A percentile compares a stretch with the other conserved stretches of the same genome.
Evolutionary conservation across 2,113 vertebrate species (phyloP).

Genomic region (Emydocephalus ijimae): DNA sequence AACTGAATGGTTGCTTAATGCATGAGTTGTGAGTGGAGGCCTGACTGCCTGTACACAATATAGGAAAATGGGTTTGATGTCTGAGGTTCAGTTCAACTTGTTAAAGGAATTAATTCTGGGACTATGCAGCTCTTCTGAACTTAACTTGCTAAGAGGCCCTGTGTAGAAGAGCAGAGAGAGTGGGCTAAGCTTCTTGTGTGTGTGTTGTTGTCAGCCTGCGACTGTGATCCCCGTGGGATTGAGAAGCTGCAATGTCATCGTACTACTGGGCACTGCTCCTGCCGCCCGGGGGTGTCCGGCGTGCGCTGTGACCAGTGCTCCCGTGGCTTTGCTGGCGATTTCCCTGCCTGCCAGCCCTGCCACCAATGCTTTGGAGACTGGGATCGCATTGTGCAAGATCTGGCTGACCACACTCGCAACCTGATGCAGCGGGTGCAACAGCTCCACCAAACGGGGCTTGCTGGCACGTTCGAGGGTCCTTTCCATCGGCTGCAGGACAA

Average conservation of each 20-base stretch:
- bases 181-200: neutral
- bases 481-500: slow-evolving; percentile 83
- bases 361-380: slow-evolving; percentile 96
- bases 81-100: neutral
- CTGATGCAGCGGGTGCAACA: slow-evolving; percentile 77
- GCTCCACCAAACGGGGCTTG: slow-evolving; percentile 83
- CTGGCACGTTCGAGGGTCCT: slow-evolving; percentile 78
- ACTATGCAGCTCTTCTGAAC: too few species aligned
- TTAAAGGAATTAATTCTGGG: neutral
- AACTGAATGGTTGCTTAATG: neutral
- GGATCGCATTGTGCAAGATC: slow-evolving; percentile 94
- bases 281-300: slow-evolving; percentile 86
- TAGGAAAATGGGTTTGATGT: neutral
- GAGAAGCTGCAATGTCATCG: slow-evolving; percentile 86
- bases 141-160: neutral
- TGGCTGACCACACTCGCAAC: slow-evolving; percentile 75
- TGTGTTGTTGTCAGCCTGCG: slow-evolving; percentile 76
- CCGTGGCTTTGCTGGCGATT: slow-evolving; percentile 87
- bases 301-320: slow-evolving; percentile 96
- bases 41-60: neutral
- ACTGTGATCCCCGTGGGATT: slow-evolving; percentile 87
- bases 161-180: neutral
- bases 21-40: neutral
- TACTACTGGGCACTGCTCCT: slow-evolving; percentile 86
- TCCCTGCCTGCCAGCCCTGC: slow-evolving; percentile 89